These are phyloP conservation scores for Melanotaenia nigrans DNA, from an alignment of 2,797 vertebrate genomes.

Conservation along the genomic window DNA sequence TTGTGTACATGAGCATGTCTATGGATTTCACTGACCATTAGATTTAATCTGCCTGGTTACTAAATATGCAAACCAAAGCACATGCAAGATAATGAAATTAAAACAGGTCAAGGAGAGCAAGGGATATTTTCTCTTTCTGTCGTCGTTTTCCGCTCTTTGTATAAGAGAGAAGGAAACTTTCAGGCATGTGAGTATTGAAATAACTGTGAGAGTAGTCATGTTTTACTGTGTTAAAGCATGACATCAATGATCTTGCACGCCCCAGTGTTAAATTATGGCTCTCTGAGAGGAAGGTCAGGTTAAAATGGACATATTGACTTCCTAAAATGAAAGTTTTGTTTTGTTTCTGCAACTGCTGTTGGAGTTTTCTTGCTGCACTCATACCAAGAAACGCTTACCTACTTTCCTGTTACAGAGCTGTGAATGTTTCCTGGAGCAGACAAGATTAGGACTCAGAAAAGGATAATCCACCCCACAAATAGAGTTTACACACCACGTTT, in stretches of 20 bases:
- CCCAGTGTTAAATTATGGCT: not conserved
- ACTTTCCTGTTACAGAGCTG: not conserved
- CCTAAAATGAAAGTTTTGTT: not conserved
- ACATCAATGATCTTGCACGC: not conserved
- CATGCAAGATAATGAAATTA: not conserved
- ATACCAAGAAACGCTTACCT: slow-evolving; percentile 23
- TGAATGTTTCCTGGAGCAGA: slow-evolving; percentile 4
- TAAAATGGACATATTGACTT: not conserved
- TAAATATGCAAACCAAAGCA: not conserved
- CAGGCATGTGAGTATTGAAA: not conserved
- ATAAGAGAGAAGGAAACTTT: not conserved
- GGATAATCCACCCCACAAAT: slow-evolving; percentile 39
- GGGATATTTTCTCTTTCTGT: not conserved
- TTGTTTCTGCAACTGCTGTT: not conserved
- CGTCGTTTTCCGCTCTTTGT: not conserved
- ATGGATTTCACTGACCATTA: no score
- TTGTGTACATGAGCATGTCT: no score
- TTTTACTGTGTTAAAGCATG: not conserved
- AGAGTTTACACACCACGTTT: slow-evolving; percentile 25
- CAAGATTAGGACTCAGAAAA: slow-evolving; percentile 38
- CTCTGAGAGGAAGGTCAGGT: not conserved
- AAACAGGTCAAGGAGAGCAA: no score
- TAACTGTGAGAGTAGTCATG: not conserved
- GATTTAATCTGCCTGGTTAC: not conserved
- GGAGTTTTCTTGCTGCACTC: not conserved